These are phyloP conservation scores for Hippocampus kuda DNA, from an alignment of 2,797 vertebrate species.

Conservation along the genomic window DNA sequence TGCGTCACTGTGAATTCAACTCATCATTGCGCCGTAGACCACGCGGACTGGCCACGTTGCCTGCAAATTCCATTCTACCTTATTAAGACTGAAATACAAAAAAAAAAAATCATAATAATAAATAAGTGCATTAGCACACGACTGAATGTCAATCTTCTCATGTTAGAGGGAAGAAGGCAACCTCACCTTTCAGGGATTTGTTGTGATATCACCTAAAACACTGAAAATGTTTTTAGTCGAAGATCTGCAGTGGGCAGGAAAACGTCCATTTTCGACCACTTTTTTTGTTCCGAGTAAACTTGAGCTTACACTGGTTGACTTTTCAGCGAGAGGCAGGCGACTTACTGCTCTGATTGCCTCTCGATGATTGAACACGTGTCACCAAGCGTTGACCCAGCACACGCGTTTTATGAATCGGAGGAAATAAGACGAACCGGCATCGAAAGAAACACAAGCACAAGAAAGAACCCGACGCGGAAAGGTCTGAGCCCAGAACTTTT, in stretches of 20 bases:
- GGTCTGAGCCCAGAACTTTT: neutral
- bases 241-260: neutral
- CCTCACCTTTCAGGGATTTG: constrained; percentile 7
- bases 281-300: neutral
- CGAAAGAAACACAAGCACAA: neutral
- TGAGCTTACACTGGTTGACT: neutral
- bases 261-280: neutral
- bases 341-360: neutral
- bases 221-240: neutral
- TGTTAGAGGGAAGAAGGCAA: constrained; percentile 32
- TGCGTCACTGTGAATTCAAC: neutral
- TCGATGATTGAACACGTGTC: neutral
- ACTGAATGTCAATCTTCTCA: constrained; percentile 54
- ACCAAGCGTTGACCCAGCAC: neutral
- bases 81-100: constrained; percentile 12
- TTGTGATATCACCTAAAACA: neutral
- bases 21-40: constrained; percentile 35
- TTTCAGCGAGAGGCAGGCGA: neutral
- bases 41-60: constrained; percentile 28
- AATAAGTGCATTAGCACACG: constrained; percentile 60
- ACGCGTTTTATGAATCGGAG: neutral
- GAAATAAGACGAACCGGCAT: neutral
- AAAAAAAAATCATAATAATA: no score
- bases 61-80: constrained; percentile 42
- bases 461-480: neutral